phyloP scores from a whole-genome alignment of 2,113 vertebrate species.

The Aspiorhynchus laticeps region DNA sequence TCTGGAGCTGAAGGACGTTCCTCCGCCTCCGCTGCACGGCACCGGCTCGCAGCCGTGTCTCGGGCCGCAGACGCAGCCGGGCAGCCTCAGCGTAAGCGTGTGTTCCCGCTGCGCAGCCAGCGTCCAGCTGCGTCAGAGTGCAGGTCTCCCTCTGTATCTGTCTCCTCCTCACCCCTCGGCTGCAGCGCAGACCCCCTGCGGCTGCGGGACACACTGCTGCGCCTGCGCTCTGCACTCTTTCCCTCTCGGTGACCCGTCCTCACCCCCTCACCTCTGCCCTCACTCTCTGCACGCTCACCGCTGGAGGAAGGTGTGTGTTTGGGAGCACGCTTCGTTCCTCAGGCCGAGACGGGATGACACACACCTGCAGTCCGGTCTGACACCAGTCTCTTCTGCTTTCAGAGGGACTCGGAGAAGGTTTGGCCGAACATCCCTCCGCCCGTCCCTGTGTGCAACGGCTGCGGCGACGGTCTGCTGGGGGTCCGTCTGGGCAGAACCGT shows the following conservation, averaged over 20 bases:
- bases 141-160: constrained; percentile 76
- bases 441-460: constrained; percentile 91
- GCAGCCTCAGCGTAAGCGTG: constrained; percentile 91
- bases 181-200: constrained; percentile 18
- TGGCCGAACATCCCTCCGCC: constrained; percentile 90
- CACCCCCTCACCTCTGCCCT: constrained; percentile 84
- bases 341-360: too few relatives aligned
- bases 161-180: constrained; percentile 48
- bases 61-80: constrained; percentile 70
- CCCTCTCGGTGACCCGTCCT: constrained; percentile 76
- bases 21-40: constrained; percentile 80
- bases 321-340: neutral
- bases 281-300: constrained; percentile 89
- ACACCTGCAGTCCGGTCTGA: neutral
- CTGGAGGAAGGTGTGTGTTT: constrained; percentile 83
- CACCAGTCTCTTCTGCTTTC: constrained; percentile 76
- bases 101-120: constrained; percentile 81
- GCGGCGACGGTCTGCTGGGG: constrained; percentile 83
- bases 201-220: constrained; percentile 6
- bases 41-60: constrained; percentile 74
- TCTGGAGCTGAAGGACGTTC: constrained; percentile 88
- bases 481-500: constrained; percentile 81
- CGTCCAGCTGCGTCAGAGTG: constrained; percentile 56
- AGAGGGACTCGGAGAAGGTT: constrained; percentile 82
- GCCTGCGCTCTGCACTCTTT: constrained; percentile 69